Evolutionary conservation across 1,140 invertebrate genomes (phyloP).

Genomic region (Sycophila sp.): DNA sequence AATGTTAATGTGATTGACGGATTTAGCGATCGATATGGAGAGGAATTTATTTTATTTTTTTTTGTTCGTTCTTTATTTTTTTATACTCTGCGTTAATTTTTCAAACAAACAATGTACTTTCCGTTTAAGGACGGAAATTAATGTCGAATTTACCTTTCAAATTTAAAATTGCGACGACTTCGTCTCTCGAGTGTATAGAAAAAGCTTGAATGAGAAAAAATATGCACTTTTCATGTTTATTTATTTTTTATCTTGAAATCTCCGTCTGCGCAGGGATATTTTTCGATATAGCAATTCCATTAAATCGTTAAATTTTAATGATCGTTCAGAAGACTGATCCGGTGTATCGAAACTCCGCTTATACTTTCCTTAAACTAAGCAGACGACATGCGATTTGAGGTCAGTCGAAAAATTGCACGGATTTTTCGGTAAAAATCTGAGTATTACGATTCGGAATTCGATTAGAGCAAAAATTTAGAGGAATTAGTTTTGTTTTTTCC

Average conservation of each 20-base stretch:
- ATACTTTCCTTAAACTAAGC: slow-evolving; percentile 2
- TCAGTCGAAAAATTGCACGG: neutral
- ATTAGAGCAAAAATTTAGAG: slow-evolving; percentile 6
- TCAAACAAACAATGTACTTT: slow-evolving; percentile 15
- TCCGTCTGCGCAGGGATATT: too few species aligned
- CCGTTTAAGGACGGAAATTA: slow-evolving; percentile 14
- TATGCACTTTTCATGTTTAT: neutral
- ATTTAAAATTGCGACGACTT: neutral
- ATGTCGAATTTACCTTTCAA: neutral
- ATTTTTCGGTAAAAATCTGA: neutral
- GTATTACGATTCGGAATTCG: neutral
- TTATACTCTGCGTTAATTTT: neutral
- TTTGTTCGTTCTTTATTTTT: neutral
- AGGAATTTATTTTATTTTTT: neutral
- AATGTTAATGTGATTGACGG: neutral
- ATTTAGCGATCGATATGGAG: neutral
- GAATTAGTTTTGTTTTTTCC: too few species aligned
- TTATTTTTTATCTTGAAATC: neutral
- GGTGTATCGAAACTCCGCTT: neutral
- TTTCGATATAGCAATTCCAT: too few species aligned
- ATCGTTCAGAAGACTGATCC: too few species aligned
- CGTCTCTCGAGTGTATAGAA: neutral
- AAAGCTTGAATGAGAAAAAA: neutral
- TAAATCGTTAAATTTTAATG: too few species aligned
- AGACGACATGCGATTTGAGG: neutral